Evolutionary conservation across 2,113 vertebrate species (phyloP), one percentile per base, ranked within the genome.

Genomic region (Pseudorasbora parva): DNA sequence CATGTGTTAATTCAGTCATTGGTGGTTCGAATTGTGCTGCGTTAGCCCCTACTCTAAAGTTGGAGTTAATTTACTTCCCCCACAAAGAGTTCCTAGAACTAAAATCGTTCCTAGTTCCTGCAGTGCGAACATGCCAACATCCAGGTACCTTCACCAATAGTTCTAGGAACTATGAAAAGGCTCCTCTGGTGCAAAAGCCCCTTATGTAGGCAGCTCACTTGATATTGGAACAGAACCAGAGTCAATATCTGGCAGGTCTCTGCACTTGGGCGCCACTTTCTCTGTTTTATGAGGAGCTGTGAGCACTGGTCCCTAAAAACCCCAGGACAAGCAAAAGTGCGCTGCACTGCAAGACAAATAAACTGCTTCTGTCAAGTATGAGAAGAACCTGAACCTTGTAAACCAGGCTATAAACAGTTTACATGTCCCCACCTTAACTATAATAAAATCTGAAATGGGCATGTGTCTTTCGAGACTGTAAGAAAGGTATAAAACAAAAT

Each of bases 281-380:
- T 1, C 15, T 72, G 68, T 82, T 88, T 86, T 86, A 91, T 60
- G 10, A 81, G 73, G 72, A 81, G 84, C 75, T 68, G 59, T 30
- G 54, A 82, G 81, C 83, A 30, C 57, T 64, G 81, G 82, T 78
- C 81, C 10, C 9, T 88, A 82, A 89, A 87, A 88, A 88, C 5
- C 54, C 77, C 73, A 49, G 71, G 41, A 57, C 85, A 69, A 62
- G 86, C 87, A 33, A 77, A 49, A 69, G 37, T 68, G 45, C 71
- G 68, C 57, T 41, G 51, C 75, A 74, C 41, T 72, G 68, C 62
- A 64, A 81, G 79, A 78, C 76, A 78, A 69, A 86, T 81, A 78
- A 83, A 85, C 49, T 75, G 30, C 47, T 12, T 17, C 71, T 75
- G 21, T 72, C 25, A 49, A 74, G n/a, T 21, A 51, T 17, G 45